Evolutionary conservation across 2,113 vertebrate species (phyloP).

Genomic region (Microcebus tavaratra): DNA sequence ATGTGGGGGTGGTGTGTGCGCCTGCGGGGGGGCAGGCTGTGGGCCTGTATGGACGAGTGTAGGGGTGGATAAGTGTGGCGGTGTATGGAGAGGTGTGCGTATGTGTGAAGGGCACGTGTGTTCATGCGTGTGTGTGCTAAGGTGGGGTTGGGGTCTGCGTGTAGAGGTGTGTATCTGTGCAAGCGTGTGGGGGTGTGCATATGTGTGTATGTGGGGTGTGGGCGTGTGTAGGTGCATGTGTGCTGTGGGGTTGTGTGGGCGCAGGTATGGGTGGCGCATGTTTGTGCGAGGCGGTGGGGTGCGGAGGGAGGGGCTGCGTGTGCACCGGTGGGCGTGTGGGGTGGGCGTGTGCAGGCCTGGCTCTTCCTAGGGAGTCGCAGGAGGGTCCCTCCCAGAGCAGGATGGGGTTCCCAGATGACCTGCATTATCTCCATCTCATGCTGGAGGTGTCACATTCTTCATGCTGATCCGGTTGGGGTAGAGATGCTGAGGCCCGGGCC

Average conservation of each 20-base stretch:
- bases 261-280: neutral
- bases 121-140: neutral
- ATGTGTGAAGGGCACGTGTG: neutral
- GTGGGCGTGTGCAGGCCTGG: neutral
- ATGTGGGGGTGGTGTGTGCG: neutral
- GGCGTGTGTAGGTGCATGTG: no score
- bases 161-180: no score
- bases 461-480: neutral
- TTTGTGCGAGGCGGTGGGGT: neutral
- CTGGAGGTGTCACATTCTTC: fast-evolving
- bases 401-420: neutral
- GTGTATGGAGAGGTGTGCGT: neutral
- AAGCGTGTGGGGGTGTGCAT: neutral
- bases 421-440: fast-evolving
- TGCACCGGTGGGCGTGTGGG: neutral
- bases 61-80: neutral
- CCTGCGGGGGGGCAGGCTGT: neutral
- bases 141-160: neutral
- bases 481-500: neutral
- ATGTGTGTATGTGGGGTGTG: neutral
- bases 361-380: fast-evolving
- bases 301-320: no score
- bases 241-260: no score
- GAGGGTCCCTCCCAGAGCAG: fast-evolving
- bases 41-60: neutral